Percentiles rank a stretch among this genome's conserved stretches.
These are phyloP conservation scores for Ephialtes manifestator DNA, from an alignment of 2,888 invertebrate genomes.

Conservation along the genomic window DNA sequence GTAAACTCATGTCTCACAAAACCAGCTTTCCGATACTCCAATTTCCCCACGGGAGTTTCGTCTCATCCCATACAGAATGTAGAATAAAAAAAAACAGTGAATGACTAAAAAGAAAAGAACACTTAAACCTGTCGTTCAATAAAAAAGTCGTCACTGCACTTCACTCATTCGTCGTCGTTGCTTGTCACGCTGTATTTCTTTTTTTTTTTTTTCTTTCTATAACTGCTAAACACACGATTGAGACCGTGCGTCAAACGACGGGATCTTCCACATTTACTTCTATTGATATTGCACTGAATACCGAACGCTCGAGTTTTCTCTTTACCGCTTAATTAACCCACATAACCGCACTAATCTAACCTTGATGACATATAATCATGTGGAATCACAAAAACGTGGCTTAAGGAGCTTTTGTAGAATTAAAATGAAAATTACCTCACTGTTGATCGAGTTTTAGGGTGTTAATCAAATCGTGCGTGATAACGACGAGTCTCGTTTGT, in stretches of 20 bases:
- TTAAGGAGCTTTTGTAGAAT: not conserved
- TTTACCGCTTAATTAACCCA: not conserved
- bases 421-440: constrained; percentile 44
- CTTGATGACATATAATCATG: not conserved
- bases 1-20: no score
- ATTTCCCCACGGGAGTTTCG: constrained; percentile 62
- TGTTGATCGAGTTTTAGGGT: constrained; percentile 50
- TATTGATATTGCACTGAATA: not conserved
- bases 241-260: constrained; percentile 43
- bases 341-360: constrained; percentile 8
- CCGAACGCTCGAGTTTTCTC: constrained; percentile 27
- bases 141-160: constrained; percentile 66
- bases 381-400: not conserved
- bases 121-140: constrained; percentile 28
- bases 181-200: constrained; percentile 60
- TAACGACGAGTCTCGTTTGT: constrained; percentile 43
- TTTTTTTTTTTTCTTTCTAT: constrained; percentile 25
- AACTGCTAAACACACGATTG: constrained; percentile 42
- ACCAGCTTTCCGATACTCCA: constrained; percentile 64
- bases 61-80: constrained; percentile 6
- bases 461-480: constrained; percentile 13
- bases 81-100: not conserved
- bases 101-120: not conserved
- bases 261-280: not conserved
- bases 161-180: constrained; percentile 50